Base-by-base conservation (phyloP, 2,888 invertebrate species). In the Agrilus cyanescens region DNA sequence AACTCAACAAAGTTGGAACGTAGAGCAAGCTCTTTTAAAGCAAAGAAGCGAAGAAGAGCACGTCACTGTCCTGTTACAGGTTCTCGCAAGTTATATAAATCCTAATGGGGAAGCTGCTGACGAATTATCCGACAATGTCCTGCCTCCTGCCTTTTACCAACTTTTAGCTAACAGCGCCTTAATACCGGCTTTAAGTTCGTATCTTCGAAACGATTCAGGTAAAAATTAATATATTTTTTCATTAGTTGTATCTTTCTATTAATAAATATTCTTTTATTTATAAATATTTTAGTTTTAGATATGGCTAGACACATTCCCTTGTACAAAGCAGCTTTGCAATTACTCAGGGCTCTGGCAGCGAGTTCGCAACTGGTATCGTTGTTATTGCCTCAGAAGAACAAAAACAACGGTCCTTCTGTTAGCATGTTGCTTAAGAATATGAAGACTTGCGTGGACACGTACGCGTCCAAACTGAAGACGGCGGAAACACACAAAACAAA, bases 271-370 rank as follows among this genome's bases (percentile, higher is more conserved):
- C 32, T 42, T 39, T n/a, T 33, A 33, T 32, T 40, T 34, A 46
- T 51, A 47, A 45, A 47, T n/a, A 37, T 57, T 52, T n/a, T 63
- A 72, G 94, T 94, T 53, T 69, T 95, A 65, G 94, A 95, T 69
- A 93, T 95, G 85, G 90, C 94, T n/a, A 78, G 93, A 13, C 94
- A 94, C 71, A 90, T 94, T 67, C 91, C 93, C 18, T 74, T 94
- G 55, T 94, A 94, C 69, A 79, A 85, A 53, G 83, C 88, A 51
- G 82, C 93, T 57, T 69, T 94, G 54, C 82, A 85, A 53, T 69
- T 89, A 49, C 73, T 91, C 47, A 76, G 93, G 50, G 86, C 88
- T 1, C 70, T 83, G 61, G 82, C 82, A 15, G 69, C 74, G 54
- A 81, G 79, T 53, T 58, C 61, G n/a, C 68, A 68, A 46, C 48